Evolutionary conservation across 2,797 vertebrate genomes (phyloP).

Genomic region (Phataginus tricuspis): DNA sequence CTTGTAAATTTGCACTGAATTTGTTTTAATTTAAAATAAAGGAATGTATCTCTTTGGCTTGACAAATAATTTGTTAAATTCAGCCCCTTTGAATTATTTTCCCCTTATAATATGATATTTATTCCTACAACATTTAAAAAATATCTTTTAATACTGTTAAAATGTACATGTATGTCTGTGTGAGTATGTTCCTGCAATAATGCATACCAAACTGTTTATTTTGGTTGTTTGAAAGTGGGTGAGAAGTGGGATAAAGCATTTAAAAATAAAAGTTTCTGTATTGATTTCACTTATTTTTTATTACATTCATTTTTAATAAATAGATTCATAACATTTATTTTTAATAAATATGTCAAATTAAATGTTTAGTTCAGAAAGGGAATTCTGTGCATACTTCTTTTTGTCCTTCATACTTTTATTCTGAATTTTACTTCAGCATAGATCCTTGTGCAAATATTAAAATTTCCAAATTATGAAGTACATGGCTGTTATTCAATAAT

Average conservation of each 20-base stretch:
- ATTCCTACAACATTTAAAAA: neutral
- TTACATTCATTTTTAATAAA: neutral
- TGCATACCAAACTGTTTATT: neutral
- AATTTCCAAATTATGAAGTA: conserved; percentile 56
- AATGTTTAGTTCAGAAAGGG: neutral
- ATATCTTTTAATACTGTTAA: neutral
- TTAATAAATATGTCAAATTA: neutral
- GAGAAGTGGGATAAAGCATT: neutral
- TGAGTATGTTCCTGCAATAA: neutral
- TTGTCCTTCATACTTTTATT: conserved; percentile 29
- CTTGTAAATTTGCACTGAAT: neutral
- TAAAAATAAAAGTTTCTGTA: neutral
- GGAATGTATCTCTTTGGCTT: neutral
- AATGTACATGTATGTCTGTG: neutral
- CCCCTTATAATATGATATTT: neutral
- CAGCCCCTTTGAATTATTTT: neutral
- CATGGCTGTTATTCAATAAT: conserved; percentile 61
- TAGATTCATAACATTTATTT: too few relatives aligned
- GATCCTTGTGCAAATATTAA: conserved; percentile 64
- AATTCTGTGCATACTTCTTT: neutral
- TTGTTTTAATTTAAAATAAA: conserved; percentile 2
- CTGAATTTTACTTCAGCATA: conserved; percentile 60
- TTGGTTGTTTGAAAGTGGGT: neutral
- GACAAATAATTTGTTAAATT: neutral
- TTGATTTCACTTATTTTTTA: neutral